phyloP scores from a whole-genome alignment of 2,888 invertebrate genomes.

The Eledona agricola region DNA sequence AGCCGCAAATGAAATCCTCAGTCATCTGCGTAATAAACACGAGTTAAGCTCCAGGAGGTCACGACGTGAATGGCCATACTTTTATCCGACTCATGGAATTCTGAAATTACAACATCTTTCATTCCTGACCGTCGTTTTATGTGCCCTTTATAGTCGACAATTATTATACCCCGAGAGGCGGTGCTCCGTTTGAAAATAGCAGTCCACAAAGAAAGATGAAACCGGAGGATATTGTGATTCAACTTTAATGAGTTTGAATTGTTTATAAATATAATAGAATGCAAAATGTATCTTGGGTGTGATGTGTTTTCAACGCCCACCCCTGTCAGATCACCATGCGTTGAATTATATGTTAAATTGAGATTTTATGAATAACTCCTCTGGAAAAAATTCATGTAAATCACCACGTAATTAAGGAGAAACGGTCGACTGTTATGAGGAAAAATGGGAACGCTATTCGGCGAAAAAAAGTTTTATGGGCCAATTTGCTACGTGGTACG shows the following conservation, averaged over 20 bases:
- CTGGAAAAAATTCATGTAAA: slow-evolving; percentile 22
- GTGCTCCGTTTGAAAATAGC: slow-evolving; percentile 1
- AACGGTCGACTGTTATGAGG: slow-evolving; percentile 14
- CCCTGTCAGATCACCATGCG: slow-evolving; percentile 17
- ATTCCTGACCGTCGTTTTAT: slow-evolving; percentile 47
- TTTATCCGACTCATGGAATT: slow-evolving; percentile 41
- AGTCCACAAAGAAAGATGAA: slow-evolving; percentile 7
- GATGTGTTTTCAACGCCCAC: slow-evolving; percentile 29
- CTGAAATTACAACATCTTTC: slow-evolving; percentile 47
- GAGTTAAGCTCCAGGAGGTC: slow-evolving; percentile 31
- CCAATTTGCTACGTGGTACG: slow-evolving; percentile 29
- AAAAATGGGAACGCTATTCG: slow-evolving; percentile 11
- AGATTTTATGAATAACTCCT: slow-evolving; percentile 11
- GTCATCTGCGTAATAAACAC: slow-evolving; percentile 36
- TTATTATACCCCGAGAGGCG: slow-evolving; percentile 44
- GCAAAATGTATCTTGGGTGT: slow-evolving; percentile 26
- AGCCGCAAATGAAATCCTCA: slow-evolving; percentile 16
- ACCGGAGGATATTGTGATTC: slow-evolving; percentile 13
- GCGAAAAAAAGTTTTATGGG: slow-evolving; percentile 25
- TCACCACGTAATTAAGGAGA: slow-evolving; percentile 18
- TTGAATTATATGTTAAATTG: slow-evolving; percentile 18
- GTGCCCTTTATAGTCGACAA: slow-evolving; percentile 45
- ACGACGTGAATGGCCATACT: slow-evolving; percentile 31
- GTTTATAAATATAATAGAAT: slow-evolving; percentile 22
- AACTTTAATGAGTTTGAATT: slow-evolving; percentile 26